Evolutionary conservation across 53 echinoderm and acorn worm species (phyloP), one percentile per base, ranked within the genome.

Genomic region (Actinopyga echinites): DNA sequence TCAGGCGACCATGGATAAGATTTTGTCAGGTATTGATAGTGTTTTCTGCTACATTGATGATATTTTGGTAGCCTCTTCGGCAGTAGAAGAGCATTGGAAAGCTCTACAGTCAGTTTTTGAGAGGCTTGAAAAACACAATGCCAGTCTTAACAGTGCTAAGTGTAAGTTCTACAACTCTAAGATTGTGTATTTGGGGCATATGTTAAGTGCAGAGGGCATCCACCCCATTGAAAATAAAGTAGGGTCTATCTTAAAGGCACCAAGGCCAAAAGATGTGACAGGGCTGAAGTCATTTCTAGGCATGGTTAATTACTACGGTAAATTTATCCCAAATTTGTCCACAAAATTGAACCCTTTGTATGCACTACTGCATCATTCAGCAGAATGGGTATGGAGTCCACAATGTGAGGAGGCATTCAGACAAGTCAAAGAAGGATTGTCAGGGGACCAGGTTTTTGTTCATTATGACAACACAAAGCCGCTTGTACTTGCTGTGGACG

Each of bases 231-330:
- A 64, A 37, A 84, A 89, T 38, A 89, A 89, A 33, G 77, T 85
- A 43, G 67, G 49, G 85, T 8, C 85, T 12, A 89, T 85, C 42
- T 20, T 36, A 42, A 79, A 85, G 58, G 79, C 89, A 49, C 89
- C 89, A 65, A 89, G 84, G 33, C 89, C 85, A 35, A 84, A 21
- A 34, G 84, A 89, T 37, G 67, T 85, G 5, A 65, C 64, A 23
- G 89, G 84, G 58, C 61, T 89, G 84, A 65, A 79, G 23, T 89
- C 79, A 26, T 89, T 79, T 31, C 57, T 84, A 15, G 89, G 89
- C 13, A 52, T 89, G 24, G 75, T 90, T 26, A 90, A 86, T 58
- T 86, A 86, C 67, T 90, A 90, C 65, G 81, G 71, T 28, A 62
- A 30, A 30, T 90, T 86, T 73, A 38, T 90, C 25, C 86, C 86